Evolutionary conservation across 2,888 invertebrate genomes (phyloP).

Genomic region (Parapristionchus giblindavisi): DNA sequence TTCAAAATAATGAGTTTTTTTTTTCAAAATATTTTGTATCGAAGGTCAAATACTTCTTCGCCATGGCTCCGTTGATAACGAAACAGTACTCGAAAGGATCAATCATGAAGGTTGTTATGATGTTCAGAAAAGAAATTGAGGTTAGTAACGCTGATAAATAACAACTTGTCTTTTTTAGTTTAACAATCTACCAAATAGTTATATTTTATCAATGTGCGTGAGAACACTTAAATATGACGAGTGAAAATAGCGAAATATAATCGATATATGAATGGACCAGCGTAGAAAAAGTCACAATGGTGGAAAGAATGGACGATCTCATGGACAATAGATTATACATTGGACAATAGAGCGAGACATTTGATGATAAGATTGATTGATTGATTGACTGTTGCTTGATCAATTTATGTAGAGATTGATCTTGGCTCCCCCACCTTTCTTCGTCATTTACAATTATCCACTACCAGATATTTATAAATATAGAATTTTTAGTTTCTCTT

Average conservation of each 20-base stretch:
- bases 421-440: too few species aligned
- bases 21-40: background rate
- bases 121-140: conserved; percentile 9
- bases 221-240: background rate
- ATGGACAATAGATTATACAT: too few species aligned
- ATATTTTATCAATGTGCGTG: background rate
- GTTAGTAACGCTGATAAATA: too few species aligned
- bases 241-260: background rate
- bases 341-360: too few species aligned
- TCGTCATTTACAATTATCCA: too few species aligned
- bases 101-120: background rate
- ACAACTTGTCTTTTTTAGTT: background rate
- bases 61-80: background rate
- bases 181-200: background rate
- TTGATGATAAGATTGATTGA: too few species aligned
- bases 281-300: too few species aligned
- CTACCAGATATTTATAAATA: too few species aligned
- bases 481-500: too few species aligned
- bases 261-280: background rate
- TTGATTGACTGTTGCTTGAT: too few species aligned
- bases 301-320: too few species aligned
- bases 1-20: background rate
- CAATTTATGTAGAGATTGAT: too few species aligned
- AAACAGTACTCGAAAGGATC: background rate
- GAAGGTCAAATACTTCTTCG: conserved; percentile 1